Base-by-base conservation (phyloP, 2,888 invertebrate species). In the Stenodera caucasica region DNA sequence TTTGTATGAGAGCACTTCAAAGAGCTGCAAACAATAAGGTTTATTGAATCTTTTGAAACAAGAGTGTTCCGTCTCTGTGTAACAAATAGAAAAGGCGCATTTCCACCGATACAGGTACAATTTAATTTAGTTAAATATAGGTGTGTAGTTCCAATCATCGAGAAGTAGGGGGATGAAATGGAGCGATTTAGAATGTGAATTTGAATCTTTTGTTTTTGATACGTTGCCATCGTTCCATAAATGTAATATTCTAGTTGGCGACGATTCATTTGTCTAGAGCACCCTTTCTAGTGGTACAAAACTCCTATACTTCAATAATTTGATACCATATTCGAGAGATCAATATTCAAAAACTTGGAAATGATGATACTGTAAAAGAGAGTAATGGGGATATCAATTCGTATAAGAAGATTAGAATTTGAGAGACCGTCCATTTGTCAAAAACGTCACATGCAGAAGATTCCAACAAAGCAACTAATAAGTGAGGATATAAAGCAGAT, bases 391-490 rank as follows among this genome's bases (percentile, higher is more conserved):
- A 45, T 45, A 45, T 45, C 45, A 21, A 21, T 21, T 12, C 45
- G 45, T 45, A 21, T 45, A 45, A 45, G 45, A 45, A 45, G 45
- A 45, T 45, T 45, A 21, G 21, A 45, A 45, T 18, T 45, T 45
- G 45, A 45, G 45, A 45, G 45, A 21, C 45, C 45, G 45, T 18
- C 45, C 45, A 45, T 45, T 45, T 45, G 45, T 45, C 45, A 45
- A 21, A 21, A 1, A 12, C 21, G 45, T 45, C 45, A 45, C 21
- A 45, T 45, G 45, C 45, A 45, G 45, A 18, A 2, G 45, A 45
- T 21, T 12, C 12, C 21, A 21, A 45, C 45, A 18, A 45, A 45
- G 45, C 45, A 45, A 21, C 45, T 45, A 45, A 45, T 45, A 45
- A 45, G 45, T 45, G 45, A 45, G 37, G 21, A 12, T 45, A 45